Conservation (phyloP, 2,113 vertebrate genomes). For the Calidris pygmaea region DNA sequence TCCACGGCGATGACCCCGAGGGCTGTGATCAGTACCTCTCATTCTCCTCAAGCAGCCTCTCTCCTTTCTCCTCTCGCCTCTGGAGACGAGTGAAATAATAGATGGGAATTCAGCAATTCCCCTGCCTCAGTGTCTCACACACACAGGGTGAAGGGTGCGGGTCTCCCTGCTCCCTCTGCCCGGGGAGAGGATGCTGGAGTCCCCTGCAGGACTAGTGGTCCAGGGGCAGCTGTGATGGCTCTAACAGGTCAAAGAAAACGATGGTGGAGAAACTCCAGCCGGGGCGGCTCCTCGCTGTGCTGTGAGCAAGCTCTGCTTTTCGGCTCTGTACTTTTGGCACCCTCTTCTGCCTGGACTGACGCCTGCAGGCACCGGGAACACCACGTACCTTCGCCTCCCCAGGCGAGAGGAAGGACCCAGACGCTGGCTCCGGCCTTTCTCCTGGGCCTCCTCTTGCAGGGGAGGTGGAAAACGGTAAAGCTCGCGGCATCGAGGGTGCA, state of each 20-base stretch:
- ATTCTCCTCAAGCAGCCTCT: neutral
- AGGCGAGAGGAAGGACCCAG: neutral
- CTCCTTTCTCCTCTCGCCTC: neutral
- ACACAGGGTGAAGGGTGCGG: neutral
- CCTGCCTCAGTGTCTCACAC: neutral
- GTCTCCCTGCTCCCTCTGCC: neutral
- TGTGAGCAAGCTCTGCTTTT: neutral
- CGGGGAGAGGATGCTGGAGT: neutral
- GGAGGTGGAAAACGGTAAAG: rapidly evolving
- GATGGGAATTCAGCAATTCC: neutral
- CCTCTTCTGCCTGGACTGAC: neutral
- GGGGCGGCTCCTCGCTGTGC: rapidly evolving
- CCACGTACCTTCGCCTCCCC: neutral
- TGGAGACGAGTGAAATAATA: neutral
- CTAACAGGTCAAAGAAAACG: neutral
- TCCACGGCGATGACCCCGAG: neutral
- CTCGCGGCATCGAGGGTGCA: rapidly evolving
- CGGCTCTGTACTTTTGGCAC: neutral
- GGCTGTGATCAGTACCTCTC: neutral
- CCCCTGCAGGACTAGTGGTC: rapidly evolving
- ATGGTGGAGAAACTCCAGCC: neutral
- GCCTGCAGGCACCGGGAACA: neutral
- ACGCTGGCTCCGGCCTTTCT: rapidly evolving
- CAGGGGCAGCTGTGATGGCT: rapidly evolving
- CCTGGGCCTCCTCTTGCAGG: neutral